Percentiles rank a stretch among this genome's conserved stretches.
phyloP scores from a whole-genome alignment of 2,113 vertebrate genomes.

The Osmerus mordax region DNA sequence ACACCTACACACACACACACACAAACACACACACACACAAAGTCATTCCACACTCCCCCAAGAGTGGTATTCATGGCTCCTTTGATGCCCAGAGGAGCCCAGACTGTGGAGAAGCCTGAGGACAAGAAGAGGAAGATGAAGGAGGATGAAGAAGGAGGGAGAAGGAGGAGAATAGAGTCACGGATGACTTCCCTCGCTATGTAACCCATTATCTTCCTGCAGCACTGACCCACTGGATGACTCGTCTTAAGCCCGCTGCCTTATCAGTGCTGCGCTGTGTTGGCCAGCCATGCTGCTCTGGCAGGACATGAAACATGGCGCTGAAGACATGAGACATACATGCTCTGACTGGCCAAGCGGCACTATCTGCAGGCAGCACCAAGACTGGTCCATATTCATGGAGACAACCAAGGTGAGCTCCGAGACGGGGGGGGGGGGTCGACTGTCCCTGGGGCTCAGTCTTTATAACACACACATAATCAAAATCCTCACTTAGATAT shows the following conservation, averaged over 20 bases:
- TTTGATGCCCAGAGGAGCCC: not conserved
- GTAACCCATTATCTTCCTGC: constrained; percentile 59
- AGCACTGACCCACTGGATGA: constrained; percentile 58
- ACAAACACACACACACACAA: not conserved
- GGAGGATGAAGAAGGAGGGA: constrained; percentile 23
- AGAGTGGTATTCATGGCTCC: not conserved
- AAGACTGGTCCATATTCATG: constrained; percentile 45
- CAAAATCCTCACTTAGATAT: too few species aligned
- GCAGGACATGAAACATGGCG: constrained; percentile 29
- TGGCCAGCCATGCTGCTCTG: constrained; percentile 28
- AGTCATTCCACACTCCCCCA: not conserved
- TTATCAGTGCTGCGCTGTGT: constrained; percentile 55
- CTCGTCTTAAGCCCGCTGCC: constrained; percentile 29
- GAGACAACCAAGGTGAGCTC: constrained; percentile 49
- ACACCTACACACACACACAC: not conserved
- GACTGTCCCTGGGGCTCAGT: constrained; percentile 21
- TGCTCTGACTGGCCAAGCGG: constrained; percentile 54
- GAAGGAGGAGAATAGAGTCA: constrained; percentile 48
- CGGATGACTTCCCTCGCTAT: constrained; percentile 53
- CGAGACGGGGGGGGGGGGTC: constrained; percentile 19
- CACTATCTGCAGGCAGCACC: constrained; percentile 60
- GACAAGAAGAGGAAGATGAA: constrained; percentile 16
- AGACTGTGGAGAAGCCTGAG: constrained; percentile 16
- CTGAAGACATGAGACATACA: constrained; percentile 44
- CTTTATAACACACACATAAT: too few species aligned